Base-by-base conservation (phyloP, 2,113 vertebrate species). In the Hymenochirus boettgeri region DNA sequence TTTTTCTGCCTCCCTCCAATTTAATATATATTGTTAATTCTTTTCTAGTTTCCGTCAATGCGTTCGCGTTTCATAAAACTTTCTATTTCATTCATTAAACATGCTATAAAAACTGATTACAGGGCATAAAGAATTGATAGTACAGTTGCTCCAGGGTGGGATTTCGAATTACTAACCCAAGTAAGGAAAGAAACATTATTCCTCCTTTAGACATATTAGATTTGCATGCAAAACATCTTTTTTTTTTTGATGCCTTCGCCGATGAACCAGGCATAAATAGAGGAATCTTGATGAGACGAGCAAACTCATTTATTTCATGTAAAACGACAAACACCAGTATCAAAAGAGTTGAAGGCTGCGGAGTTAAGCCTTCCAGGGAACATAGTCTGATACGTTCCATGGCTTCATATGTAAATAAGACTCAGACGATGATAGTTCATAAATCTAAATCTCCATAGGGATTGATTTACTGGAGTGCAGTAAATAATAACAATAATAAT, bases 151-250 rank as follows among this genome's bases (percentile, higher is more conserved):
- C 27, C 65, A 31, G 65, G 65, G 56, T 69, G 35, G 58, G 60
- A 60, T 69, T 69, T 69, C 47, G 60, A 69, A 60, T 69, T n/a
- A 55, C 54, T 35, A 52, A 50, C 55, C 65, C 22, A 45, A 69
- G 65, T 51, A 69, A 42, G 48, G 65, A 48, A 27, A 60, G 57
- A 69, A 53, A 52, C 56, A 33, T 17, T n/a, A 23, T 59, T 42
- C 45, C 33, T 53, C 60, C 56, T 56, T 42, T 24, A 27, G 56
- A 69, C 65, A 60, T 69, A 69, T 69, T 59, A 69, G 56, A 69
- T 69, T 69, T 69, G 65, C 65, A 69, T 69, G 65, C 65, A 69
- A 69, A 69, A 69, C 65, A 69, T 69, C 65, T 67, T 59, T 59
- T 54, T 54, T 56, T 24, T 42, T 42, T 42, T 42, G 5, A 57